Evolutionary conservation across 2,888 invertebrate species (phyloP), one percentile per base, ranked within the genome.

Genomic region (Eristalis intricaria): DNA sequence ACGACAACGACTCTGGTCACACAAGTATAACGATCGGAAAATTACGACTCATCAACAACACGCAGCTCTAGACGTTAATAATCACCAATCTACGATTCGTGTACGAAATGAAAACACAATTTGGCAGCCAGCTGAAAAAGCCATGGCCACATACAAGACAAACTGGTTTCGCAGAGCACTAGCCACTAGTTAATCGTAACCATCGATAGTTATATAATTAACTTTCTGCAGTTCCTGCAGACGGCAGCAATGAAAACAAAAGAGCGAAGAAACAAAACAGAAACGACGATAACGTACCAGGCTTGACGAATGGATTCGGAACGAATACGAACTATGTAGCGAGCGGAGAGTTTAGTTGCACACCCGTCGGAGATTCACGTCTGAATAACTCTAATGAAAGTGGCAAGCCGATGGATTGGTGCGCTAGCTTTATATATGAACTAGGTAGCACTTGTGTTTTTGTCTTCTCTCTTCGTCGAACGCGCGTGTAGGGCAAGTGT

Each of bases 381-480:
- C 50, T 69, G 73, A 74, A 71, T 63, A 73, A 71, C 63, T 79
- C 58, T 43, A 76, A 38, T 64, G 71, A 84, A 68, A 87, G 78
- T 87, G 84, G 64, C 79, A 80, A 80, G 87, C 73, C 79, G 66
- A 61, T 73, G 69, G 79, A 65, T 56, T 73, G 38, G 66, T 29
- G 60, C 50, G 15, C 10, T 29, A 64, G 19, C 60, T 84, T 87
- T 87, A 86, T 87, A 87, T 71, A 78, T 58, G 43, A 35, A 63
- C 64, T 40, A 38, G 19, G 56, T n/a, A 58, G 26, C 35, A 38
- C 22, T 77, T 61, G 40, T 61, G 65, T 13, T 8, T 15, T 35
- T 40, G 70, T 50, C 15, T 61, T 19, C 10, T 63, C 13, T 19
- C 19, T 64, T 23, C 35, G 7, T 50, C 19, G 26, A 3, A 2